These are phyloP conservation scores for Peromyscus polionotus DNA, from an alignment of 2,113 vertebrate genomes.

Conservation along the genomic window DNA sequence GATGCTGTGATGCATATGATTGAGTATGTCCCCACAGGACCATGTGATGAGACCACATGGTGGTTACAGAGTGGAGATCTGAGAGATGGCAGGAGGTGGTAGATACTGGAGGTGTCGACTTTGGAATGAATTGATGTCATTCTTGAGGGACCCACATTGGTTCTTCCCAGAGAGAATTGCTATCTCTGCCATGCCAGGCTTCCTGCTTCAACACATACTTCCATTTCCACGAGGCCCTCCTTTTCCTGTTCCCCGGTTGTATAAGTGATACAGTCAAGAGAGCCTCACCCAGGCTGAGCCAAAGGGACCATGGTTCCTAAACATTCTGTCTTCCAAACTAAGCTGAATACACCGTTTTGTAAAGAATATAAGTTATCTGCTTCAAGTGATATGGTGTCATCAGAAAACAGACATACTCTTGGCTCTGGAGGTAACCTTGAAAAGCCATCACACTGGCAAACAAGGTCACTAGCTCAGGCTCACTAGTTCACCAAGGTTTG, in stretches of 20 bases:
- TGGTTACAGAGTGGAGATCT: too few relatives aligned
- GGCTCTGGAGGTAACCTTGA: not conserved
- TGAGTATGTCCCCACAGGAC: not conserved
- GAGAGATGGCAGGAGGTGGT: not conserved
- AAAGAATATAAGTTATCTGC: not conserved
- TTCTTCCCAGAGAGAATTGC: too few relatives aligned
- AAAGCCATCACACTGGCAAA: not conserved
- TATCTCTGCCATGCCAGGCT: not conserved
- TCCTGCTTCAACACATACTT: not conserved
- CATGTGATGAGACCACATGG: not conserved
- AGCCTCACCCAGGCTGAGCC: not conserved
- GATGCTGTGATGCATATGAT: too few relatives aligned
- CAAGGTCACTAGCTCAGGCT: too few relatives aligned
- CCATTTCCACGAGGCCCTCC: not conserved
- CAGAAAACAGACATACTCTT: not conserved
- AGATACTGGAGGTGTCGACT: not conserved
- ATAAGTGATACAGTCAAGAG: not conserved
- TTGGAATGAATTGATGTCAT: not conserved
- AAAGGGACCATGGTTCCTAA: not conserved
- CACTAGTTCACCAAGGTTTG: too few relatives aligned
- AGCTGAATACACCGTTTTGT: not conserved
- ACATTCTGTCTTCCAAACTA: not conserved
- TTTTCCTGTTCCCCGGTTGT: not conserved
- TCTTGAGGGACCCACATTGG: not conserved
- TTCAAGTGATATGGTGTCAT: not conserved